Conservation (phyloP, 2,797 vertebrate species). For the Xenopus petersii region DNA sequence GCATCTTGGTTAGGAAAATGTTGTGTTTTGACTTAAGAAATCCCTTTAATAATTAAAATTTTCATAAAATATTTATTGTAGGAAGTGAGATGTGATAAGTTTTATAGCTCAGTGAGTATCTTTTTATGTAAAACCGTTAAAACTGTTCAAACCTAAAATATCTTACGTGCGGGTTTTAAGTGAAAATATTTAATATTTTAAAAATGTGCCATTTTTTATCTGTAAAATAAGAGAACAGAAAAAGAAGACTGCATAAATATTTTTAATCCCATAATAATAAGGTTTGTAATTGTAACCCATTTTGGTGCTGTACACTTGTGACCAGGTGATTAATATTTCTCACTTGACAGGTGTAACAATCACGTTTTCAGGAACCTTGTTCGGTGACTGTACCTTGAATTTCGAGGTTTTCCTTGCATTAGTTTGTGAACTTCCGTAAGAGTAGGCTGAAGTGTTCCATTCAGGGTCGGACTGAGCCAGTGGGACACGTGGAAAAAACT, state of each 20-base stretch:
- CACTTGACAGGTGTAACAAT: too few species aligned
- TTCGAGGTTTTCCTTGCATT: too few species aligned
- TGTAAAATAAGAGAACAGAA: background rate
- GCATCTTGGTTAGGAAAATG: constrained; percentile 28
- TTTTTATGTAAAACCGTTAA: constrained; percentile 35
- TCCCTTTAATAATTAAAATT: constrained; percentile 34
- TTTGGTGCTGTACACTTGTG: too few species aligned
- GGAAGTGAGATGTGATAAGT: constrained; percentile 16
- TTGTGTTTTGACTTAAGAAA: constrained; percentile 27
- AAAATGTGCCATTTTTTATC: background rate
- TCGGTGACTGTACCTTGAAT: too few species aligned
- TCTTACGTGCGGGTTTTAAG: constrained; percentile 12
- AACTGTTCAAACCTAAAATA: constrained; percentile 32
- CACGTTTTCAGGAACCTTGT: too few species aligned
- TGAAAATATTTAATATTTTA: constrained; percentile 1
- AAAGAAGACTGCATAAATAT: background rate
- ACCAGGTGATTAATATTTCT: too few species aligned
- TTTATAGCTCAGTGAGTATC: constrained; percentile 26
- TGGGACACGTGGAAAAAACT: too few species aligned
- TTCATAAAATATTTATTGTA: constrained; percentile 35
- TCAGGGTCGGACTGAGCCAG: too few species aligned
- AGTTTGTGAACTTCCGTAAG: too few species aligned
- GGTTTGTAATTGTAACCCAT: too few species aligned
- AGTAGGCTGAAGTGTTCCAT: too few species aligned
- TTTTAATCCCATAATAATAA: too few species aligned